Base-by-base conservation (phyloP, 2,797 vertebrate genomes). In the Antennarius maculatus region DNA sequence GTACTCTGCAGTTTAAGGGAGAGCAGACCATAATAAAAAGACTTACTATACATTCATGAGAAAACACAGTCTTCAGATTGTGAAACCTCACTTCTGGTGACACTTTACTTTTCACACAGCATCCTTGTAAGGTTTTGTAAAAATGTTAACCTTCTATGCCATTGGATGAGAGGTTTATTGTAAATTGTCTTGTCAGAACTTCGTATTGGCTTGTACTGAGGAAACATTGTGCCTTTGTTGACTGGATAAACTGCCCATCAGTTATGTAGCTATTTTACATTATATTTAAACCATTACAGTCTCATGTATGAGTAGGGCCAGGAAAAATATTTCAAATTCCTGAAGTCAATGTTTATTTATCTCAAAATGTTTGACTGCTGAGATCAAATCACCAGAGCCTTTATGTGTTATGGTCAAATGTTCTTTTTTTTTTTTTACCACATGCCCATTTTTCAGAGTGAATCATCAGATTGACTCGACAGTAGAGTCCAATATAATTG, bases 121-220 rank as follows among this genome's bases (percentile, higher is more conserved):
- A 23, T 23, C 23, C 23, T 23, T 23, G 2, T 23, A 23, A 23
- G 23, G 23, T 23, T 23, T 23, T 23, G 23, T 23, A 23, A 23
- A 23, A 23, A 23, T 23, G 23, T 23, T 23, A 23, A 23, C 23
- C 23, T 23, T 23, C 2, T 23, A 67, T 70, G 31, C 39, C 58
- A 54, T 62, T 54, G 81, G 76, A 68, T 73, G 52, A 50, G 14
- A 59, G 18, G 8, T 72, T 71, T 73, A 72, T 41, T 59, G 48
- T 45, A 65, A 80, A 85, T 74, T 82, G 66, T 81, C 73, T 71
- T 83, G 66, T 52, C 65, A 80, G 79, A 74, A 68, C 23, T 23
- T 23, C 23, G 23, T 23, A 23, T 86, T 90, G 84, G 78, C 74
- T 52, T 83, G 73, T 71, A 61, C 72, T 69, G 60, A 75, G 68